Evolutionary conservation across 2,888 invertebrate genomes (phyloP), one percentile per base, ranked within the genome.

Genomic region (Cynaeus angustus): DNA sequence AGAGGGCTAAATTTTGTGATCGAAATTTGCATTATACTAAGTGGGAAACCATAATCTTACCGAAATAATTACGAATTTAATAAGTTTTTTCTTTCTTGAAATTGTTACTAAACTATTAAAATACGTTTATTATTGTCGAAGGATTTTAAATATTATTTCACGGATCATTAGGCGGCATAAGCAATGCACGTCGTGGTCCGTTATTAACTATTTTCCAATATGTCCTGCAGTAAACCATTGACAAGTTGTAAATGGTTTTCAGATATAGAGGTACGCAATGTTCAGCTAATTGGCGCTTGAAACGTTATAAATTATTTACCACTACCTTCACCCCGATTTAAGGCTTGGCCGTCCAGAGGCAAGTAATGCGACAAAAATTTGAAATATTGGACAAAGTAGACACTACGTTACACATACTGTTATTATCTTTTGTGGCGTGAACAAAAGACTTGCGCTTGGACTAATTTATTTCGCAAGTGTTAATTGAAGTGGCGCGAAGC

Each of bases 401-500:
- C 41, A 41, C 7, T 41, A 41, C 43, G 3, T 43, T 59, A 14
- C 48, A 52, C 64, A 14, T 14, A 41, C 10, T 38, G 37, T 53
- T 52, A 58, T 66, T 66, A 33, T 58, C 46, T 58, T 37, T 46
- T 52, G 52, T 50, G 30, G 59, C 59, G 52, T 68, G 68, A 61
- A 56, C 12, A 56, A 56, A 16, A 41, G 50, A 53, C 33, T 33
- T 43, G 45, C 30, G 33, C 30, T 30, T 28, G 38, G n/a, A 21
- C 45, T 64, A 64, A 68, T 64, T 68, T 64, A 68, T 68, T 64
- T 68, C 48, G 16, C 55, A 13, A 41, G 76, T 72, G 75, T 77
- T 76, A 77, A 78, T 78, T 77, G 75, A 77, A 76, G 72, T 71
- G 72, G 76, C 70, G 66, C 73, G 68, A 71, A 65, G 71, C 73